Percentiles rank a stretch among this genome's conserved stretches.
Evolutionary conservation across 2,888 invertebrate genomes (phyloP).

Genomic region (Romanomermis culicivorax): DNA sequence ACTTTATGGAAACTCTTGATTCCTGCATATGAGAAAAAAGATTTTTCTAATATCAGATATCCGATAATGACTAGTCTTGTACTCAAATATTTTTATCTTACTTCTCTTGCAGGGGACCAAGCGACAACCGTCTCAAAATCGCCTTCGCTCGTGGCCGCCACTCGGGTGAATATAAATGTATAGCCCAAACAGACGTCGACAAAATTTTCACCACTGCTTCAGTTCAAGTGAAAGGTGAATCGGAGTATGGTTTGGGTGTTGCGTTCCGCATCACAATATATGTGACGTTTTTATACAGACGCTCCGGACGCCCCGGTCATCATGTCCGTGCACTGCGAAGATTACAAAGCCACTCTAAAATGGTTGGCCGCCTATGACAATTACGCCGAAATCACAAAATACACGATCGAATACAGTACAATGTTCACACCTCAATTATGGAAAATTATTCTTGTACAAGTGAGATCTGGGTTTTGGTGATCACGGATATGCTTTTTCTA

Average conservation of each 20-base stretch:
- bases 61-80: too few species aligned
- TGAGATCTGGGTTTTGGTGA: too few species aligned
- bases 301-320: constrained; percentile 67
- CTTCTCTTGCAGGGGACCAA: neutral
- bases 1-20: too few species aligned
- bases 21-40: too few species aligned
- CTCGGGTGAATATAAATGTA: constrained; percentile 24
- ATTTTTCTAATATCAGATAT: too few species aligned
- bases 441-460: constrained; percentile 37
- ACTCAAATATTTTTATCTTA: too few species aligned
- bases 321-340: constrained; percentile 44
- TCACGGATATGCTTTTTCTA: too few species aligned
- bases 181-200: constrained; percentile 24
- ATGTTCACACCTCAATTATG: constrained; percentile 76
- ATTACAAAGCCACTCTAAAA: constrained; percentile 47
- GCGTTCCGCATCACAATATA: too few species aligned
- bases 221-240: constrained; percentile 22
- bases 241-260: too few species aligned
- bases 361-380: constrained; percentile 87
- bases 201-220: constrained; percentile 20
- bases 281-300: constrained; percentile 46
- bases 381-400: constrained; percentile 72
- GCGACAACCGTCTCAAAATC: constrained; percentile 11
- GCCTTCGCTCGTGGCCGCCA: constrained; percentile 19
- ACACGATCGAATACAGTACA: constrained; percentile 74